Percentiles rank a stretch among this genome's conserved stretches.
Conservation (phyloP, 64 coral and sea anemone genomes). For the Pocillopora damicornis region DNA sequence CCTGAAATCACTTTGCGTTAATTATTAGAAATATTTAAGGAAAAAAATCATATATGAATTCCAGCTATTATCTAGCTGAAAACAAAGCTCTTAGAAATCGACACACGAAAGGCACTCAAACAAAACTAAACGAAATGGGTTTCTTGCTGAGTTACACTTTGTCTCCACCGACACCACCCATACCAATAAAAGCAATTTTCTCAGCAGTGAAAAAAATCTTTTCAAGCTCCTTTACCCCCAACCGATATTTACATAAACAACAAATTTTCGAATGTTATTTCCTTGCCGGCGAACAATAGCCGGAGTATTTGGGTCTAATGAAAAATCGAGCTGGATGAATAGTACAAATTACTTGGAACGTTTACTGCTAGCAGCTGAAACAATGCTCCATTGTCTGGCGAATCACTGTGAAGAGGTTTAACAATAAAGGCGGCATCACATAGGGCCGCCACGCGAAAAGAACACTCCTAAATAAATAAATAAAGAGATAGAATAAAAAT, state of each 20-base stretch:
- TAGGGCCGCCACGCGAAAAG: conserved; percentile 30
- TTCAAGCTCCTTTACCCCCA: conserved; percentile 51
- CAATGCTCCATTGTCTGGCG: conserved; percentile 60
- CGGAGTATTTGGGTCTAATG: conserved; percentile 66
- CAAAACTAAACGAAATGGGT: background rate
- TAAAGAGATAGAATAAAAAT: conserved; percentile 24
- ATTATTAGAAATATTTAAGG: conserved; percentile 9
- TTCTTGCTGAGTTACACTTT: conserved; percentile 14
- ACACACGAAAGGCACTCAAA: background rate
- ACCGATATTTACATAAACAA: conserved; percentile 57
- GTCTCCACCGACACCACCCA: background rate
- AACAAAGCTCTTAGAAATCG: background rate
- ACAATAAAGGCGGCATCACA: conserved; percentile 65
- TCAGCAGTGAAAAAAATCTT: conserved; percentile 34
- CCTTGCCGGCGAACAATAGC: conserved; percentile 60
- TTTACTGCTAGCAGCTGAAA: conserved; percentile 57
- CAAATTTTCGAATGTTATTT: conserved; percentile 82
- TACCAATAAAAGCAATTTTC: conserved; percentile 51
- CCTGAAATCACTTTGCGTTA: conserved; percentile 15
- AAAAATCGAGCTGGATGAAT: conserved; percentile 79
- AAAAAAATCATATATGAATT: background rate
- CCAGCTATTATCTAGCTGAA: background rate
- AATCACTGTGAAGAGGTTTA: conserved; percentile 38
- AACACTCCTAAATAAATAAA: conserved; percentile 25
- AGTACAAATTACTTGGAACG: conserved; percentile 81